Evolutionary conservation across 2,888 invertebrate genomes (phyloP), one percentile per base, ranked within the genome.

Genomic region (Brassicogethes aeneus): DNA sequence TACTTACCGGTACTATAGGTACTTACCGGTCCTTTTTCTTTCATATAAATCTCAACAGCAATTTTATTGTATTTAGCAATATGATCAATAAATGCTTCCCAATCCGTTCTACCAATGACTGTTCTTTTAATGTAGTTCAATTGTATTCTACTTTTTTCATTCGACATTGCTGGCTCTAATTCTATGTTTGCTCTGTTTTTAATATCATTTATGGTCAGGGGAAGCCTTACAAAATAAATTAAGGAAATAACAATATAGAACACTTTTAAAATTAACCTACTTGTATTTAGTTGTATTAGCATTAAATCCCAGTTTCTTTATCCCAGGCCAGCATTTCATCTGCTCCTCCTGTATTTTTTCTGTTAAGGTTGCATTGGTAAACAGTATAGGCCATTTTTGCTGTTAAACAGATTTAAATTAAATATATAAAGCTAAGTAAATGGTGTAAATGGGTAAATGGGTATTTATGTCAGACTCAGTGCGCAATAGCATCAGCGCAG

Each of bases 1-100:
- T n/a, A n/a, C n/a, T n/a, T n/a, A n/a, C n/a, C n/a, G n/a, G n/a
- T n/a, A n/a, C n/a, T n/a, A n/a, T n/a, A n/a, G n/a, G n/a, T n/a
- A n/a, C n/a, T n/a, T n/a, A n/a, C n/a, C n/a, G n/a, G n/a, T 23
- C 5, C 23, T 7, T 7, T 23, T 23, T 23, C 23, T 39, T 41
- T 52, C 37, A 62, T 50, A 32, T 51, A 62, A 14, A 68, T 52
- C 51, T 67, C 68, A 5, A 67, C 33, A 2, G 59, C 55, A 30
- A 67, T 48, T 39, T 52, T 52, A 15, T 57, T 48, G 43, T 59
- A 56, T 16, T 45, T 53, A 34, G 48, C 48, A 3, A 68, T 42
- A 16, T 59, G 56, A 33, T 53, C 48, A 15, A 44, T 23, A 10
- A 23, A 23, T 10, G 23, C 23, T 7, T 23, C 23, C 23, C 23